Conservation (phyloP, 2,888 invertebrate species). For the Alentia gelatinosa region DNA sequence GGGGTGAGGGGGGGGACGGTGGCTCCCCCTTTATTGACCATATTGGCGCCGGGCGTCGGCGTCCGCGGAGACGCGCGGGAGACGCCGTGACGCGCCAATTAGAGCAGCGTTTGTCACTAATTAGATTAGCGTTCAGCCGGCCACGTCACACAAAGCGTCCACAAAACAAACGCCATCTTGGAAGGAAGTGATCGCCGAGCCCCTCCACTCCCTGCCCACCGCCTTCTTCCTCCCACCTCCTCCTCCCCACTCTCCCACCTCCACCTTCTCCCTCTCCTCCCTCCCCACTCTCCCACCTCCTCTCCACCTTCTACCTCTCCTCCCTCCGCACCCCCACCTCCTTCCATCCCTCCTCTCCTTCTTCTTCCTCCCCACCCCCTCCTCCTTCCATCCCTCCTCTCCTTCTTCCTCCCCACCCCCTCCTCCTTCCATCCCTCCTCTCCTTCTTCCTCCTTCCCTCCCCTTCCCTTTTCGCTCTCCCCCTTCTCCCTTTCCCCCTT, state of each 20-base stretch:
- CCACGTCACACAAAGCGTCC: not conserved
- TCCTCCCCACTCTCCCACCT: not conserved
- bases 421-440: too few species aligned
- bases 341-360: not conserved
- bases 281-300: not conserved
- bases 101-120: not conserved
- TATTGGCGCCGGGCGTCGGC: not conserved
- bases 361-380: not conserved
- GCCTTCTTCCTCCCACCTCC: too few species aligned
- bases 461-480: too few species aligned
- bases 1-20: too few species aligned
- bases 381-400: not conserved
- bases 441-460: too few species aligned
- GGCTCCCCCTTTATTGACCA: constrained; percentile 24
- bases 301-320: not conserved
- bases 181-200: not conserved
- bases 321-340: not conserved
- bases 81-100: not conserved
- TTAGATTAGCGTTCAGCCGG: not conserved
- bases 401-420: not conserved
- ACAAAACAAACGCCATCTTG: constrained; percentile 15
- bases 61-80: not conserved
- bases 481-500: too few species aligned
- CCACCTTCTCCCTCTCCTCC: not conserved
- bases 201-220: not conserved